These are phyloP conservation scores for Seriola rivoliana DNA, from an alignment of 2,113 vertebrate genomes.

Conservation along the genomic window DNA sequence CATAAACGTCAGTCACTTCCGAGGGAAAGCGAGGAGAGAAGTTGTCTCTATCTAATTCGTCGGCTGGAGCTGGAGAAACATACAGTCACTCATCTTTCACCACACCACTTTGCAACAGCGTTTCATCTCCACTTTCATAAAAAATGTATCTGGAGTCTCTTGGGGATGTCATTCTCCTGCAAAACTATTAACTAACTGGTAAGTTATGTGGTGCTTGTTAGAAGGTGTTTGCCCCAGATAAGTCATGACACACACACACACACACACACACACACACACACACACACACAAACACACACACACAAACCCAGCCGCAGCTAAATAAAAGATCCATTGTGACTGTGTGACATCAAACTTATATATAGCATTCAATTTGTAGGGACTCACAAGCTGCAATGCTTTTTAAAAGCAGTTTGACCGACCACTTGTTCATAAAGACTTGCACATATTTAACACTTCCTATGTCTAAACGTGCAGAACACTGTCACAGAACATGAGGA, in stretches of 20 bases:
- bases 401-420: conserved; percentile 17
- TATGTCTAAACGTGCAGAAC: not conserved
- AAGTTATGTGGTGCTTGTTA: conserved; percentile 47
- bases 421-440: conserved; percentile 10
- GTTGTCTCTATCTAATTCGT: conserved; percentile 8
- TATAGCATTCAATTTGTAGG: conserved; percentile 30
- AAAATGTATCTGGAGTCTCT: conserved; percentile 36
- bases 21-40: conserved; percentile 31
- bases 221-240: conserved; percentile 68
- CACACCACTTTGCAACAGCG: conserved; percentile 19
- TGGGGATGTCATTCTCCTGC: conserved; percentile 39
- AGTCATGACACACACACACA: conserved; percentile 33
- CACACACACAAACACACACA: conserved; percentile 2
- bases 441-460: conserved; percentile 9
- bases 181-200: conserved; percentile 45
- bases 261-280: conserved; percentile 3
- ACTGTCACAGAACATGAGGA: conserved; percentile 18
- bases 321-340: conserved; percentile 43
- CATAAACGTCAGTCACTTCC: conserved; percentile 51
- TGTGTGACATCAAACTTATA: conserved; percentile 25
- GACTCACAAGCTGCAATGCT: not conserved
- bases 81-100: conserved; percentile 52
- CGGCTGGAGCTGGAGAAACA: conserved; percentile 21
- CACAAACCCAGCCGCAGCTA: not conserved
- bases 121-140: conserved; percentile 41